Percentiles rank a stretch among this genome's conserved stretches.
phyloP scores from a whole-genome alignment of 2,888 invertebrate species.

The Aspidiotus rigidus region DNA sequence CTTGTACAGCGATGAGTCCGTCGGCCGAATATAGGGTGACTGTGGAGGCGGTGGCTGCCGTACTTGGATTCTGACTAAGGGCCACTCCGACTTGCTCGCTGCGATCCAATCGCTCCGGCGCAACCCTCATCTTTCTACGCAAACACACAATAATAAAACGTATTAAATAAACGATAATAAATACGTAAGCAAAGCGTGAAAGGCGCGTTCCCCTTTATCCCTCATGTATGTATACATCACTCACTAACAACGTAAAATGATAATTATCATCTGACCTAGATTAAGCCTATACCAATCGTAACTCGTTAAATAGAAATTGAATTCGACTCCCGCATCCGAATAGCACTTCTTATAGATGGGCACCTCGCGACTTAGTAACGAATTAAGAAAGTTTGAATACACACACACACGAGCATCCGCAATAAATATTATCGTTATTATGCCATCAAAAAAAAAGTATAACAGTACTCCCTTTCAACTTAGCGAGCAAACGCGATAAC shows the following conservation, averaged over 20 bases:
- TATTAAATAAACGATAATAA: no score
- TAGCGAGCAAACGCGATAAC: no score
- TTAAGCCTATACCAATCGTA: neutral
- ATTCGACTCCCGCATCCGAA: conserved; percentile 2
- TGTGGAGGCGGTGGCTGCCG: conserved; percentile 27
- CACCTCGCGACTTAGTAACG: no score
- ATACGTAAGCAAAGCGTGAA: no score
- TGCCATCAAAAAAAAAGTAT: no score
- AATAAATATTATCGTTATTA: no score
- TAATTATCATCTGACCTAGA: neutral
- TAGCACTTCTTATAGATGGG: neutral
- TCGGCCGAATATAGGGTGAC: conserved; percentile 30
- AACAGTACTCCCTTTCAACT: no score
- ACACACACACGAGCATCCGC: no score
- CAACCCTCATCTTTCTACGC: conserved; percentile 29
- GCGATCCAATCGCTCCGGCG: conserved; percentile 29
- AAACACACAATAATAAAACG: neutral
- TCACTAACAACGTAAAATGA: neutral
- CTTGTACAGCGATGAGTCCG: conserved; percentile 27
- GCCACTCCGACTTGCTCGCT: conserved; percentile 32
- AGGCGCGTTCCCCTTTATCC: no score
- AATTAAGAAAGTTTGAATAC: no score
- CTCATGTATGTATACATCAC: no score
- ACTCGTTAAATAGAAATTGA: neutral
- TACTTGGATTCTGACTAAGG: conserved; percentile 30